phyloP scores from a whole-genome alignment of 2,888 invertebrate species.

The Epirrhoe alternata region DNA sequence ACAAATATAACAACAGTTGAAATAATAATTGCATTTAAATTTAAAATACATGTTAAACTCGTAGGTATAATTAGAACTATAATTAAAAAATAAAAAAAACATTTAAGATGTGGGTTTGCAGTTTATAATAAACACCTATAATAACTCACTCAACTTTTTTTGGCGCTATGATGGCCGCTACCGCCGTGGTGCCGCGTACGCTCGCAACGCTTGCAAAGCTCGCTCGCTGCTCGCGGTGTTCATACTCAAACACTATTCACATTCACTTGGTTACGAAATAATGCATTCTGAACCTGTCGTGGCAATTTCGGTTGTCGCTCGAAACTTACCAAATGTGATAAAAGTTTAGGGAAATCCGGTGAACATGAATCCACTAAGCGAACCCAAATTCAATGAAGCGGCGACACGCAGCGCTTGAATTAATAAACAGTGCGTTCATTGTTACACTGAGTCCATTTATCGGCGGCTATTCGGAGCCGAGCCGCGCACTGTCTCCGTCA shows the following conservation, averaged over 20 bases:
- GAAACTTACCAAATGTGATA: conserved; percentile 4
- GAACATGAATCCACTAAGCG: background rate
- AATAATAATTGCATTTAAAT: no score
- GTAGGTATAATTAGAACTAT: no score
- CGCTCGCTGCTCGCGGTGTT: no score
- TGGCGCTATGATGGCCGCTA: no score
- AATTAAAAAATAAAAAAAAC: no score
- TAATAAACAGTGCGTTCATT: conserved; percentile 6
- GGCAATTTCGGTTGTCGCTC: background rate
- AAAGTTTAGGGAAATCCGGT: conserved; percentile 7
- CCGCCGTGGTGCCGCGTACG: no score
- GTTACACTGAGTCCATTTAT: conserved; percentile 15
- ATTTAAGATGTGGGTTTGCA: no score
- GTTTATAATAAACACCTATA: no score
- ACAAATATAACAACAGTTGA: no score
- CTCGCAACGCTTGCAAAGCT: no score
- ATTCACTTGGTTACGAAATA: background rate
- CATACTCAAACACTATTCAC: background rate
- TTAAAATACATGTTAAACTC: no score
- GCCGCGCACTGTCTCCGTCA: background rate
- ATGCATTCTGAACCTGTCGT: background rate
- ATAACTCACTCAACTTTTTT: no score
- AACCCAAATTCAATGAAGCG: conserved; percentile 1
- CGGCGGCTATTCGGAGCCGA: background rate
- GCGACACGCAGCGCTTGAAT: conserved; percentile 8